phyloP scores from a whole-genome alignment of 2,797 vertebrate species.

The Anableps anableps region DNA sequence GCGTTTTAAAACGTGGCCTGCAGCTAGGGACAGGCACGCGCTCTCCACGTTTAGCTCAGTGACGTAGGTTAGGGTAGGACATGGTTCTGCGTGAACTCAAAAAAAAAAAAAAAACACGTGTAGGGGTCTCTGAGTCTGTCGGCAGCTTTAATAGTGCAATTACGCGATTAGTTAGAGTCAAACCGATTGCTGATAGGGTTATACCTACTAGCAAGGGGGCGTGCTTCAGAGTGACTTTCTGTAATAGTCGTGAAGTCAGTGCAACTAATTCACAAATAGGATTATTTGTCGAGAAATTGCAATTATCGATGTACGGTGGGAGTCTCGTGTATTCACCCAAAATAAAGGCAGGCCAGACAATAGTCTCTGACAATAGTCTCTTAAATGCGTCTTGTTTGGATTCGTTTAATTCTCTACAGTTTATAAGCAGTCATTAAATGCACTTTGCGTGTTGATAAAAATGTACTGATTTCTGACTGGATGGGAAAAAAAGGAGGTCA shows the following conservation, averaged over 20 bases:
- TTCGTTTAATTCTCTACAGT: too few species aligned
- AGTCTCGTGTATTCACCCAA: background rate
- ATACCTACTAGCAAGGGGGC: background rate
- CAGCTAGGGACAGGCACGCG: conserved; percentile 24
- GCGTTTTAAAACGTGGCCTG: conserved; percentile 32
- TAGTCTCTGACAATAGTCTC: background rate
- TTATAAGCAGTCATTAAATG: background rate
- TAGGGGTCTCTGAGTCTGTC: background rate
- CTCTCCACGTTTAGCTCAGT: conserved; percentile 29
- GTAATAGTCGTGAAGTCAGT: too few species aligned
- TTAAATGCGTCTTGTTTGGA: background rate
- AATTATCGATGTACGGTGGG: background rate
- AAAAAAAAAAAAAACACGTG: fast-evolving
- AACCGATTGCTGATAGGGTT: background rate
- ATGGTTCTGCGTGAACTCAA: too few species aligned
- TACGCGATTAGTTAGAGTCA: background rate
- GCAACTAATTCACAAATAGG: background rate
- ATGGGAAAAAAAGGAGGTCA: too few species aligned
- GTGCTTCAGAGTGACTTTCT: background rate
- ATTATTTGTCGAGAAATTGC: background rate
- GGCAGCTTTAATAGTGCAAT: background rate
- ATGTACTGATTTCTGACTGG: too few species aligned
- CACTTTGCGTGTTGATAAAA: too few species aligned
- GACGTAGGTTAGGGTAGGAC: conserved; percentile 25
- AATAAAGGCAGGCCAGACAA: background rate